phyloP scores from a whole-genome alignment of 2,797 vertebrate species.

The Scomberomorus guttatus region DNA sequence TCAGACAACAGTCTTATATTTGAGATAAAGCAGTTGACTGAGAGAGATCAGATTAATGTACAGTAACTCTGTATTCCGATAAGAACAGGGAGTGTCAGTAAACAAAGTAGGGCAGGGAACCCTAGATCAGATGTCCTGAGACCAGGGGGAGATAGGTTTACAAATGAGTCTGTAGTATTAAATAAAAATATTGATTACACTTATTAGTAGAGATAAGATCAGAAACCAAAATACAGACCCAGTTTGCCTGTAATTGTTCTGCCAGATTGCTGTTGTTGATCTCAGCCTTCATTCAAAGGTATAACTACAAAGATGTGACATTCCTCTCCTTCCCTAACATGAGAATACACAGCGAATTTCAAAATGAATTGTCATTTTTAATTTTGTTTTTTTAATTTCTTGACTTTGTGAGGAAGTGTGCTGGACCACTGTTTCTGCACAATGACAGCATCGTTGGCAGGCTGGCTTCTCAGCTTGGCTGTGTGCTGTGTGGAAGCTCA shows the following conservation, averaged over 20 bases:
- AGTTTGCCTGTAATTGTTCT: background rate
- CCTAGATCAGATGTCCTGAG: background rate
- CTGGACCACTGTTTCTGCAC: constrained; percentile 1
- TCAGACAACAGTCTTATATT: background rate
- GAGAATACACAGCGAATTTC: background rate
- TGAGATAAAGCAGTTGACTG: background rate
- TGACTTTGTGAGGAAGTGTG: background rate
- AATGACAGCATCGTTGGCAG: constrained; percentile 20
- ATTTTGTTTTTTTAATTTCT: background rate
- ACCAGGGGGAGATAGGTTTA: background rate
- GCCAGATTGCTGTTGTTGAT: background rate
- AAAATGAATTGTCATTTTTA: background rate
- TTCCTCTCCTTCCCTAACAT: background rate
- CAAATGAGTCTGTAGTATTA: background rate
- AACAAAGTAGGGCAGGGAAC: background rate
- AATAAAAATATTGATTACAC: background rate
- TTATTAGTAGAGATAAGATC: background rate
- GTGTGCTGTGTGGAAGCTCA: constrained; percentile 22
- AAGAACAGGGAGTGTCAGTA: too few relatives aligned
- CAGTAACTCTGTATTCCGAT: background rate
- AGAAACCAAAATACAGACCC: background rate
- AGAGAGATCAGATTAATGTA: background rate
- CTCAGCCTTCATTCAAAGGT: background rate
- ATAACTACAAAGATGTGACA: background rate
- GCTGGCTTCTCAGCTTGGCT: too few relatives aligned